Evolutionary conservation across 2,888 invertebrate species (phyloP).

Genomic region (Coenonympha arcania): DNA sequence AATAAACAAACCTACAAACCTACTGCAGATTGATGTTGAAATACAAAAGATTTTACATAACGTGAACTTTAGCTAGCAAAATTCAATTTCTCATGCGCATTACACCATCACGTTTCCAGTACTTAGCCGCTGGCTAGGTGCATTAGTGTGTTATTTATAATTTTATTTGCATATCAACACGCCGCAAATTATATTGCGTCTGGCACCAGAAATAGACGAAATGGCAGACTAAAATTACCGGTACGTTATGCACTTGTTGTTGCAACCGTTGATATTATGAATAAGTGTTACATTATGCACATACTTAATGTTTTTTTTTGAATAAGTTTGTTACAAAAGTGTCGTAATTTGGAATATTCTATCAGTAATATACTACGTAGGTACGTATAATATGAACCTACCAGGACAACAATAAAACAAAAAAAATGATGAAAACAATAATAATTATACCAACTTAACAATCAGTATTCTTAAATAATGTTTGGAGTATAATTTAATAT

Average conservation of each 20-base stretch:
- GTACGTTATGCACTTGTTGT: conserved; percentile 28
- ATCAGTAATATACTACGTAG: too few relatives aligned
- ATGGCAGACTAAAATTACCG: conserved; percentile 45
- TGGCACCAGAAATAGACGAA: conserved; percentile 43
- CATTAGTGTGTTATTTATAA: conserved; percentile 13
- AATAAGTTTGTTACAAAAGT: too few relatives aligned
- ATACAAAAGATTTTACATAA: conserved; percentile 6
- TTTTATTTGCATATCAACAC: conserved; percentile 15
- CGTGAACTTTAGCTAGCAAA: conserved; percentile 12
- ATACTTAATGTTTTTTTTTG: background rate
- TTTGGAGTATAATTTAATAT: too few relatives aligned
- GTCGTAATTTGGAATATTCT: background rate
- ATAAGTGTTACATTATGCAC: too few relatives aligned
- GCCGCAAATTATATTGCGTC: conserved; percentile 30
- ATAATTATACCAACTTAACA: too few relatives aligned
- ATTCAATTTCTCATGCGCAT: conserved; percentile 8
- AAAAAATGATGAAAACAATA: too few relatives aligned
- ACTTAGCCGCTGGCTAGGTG: background rate
- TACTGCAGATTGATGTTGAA: too few relatives aligned
- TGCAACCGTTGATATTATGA: conserved; percentile 19
- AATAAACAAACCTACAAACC: too few relatives aligned
- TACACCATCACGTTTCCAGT: conserved; percentile 5
- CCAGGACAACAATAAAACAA: too few relatives aligned
- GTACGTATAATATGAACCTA: too few relatives aligned
- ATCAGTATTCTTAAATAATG: too few relatives aligned